Evolutionary conservation across 2,113 vertebrate genomes (phyloP).

Genomic region (Aramus guarauna): DNA sequence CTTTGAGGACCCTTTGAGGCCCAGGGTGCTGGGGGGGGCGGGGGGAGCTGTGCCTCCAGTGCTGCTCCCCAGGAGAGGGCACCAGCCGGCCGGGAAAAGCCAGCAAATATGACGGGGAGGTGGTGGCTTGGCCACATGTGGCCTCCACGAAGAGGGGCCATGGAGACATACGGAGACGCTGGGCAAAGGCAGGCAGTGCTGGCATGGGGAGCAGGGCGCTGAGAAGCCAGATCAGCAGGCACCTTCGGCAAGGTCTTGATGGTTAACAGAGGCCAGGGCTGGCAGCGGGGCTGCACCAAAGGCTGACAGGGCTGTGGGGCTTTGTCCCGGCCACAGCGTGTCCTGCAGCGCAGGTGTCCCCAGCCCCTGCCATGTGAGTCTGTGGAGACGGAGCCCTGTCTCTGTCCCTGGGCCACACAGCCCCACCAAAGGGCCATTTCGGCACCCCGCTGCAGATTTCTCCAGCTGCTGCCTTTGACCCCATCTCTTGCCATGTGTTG

Average conservation of each 20-base stretch:
- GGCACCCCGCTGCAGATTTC: not conserved
- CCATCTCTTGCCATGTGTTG: not conserved
- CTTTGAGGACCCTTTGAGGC: not conserved
- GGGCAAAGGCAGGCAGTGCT: not conserved
- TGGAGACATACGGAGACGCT: fast-evolving
- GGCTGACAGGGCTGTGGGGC: no score
- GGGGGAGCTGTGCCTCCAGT: not conserved
- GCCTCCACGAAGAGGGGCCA: not conserved
- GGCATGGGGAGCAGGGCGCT: fast-evolving
- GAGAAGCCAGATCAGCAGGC: fast-evolving
- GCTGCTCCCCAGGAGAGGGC: slow-evolving; percentile 37
- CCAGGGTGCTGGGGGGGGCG: fast-evolving
- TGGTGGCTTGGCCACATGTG: not conserved
- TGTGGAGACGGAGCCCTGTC: not conserved
- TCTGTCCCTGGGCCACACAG: not conserved
- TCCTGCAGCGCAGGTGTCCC: not conserved
- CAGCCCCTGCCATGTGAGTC: fast-evolving
- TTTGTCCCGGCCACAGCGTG: fast-evolving
- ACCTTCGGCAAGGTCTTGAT: not conserved
- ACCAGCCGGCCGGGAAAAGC: not conserved
- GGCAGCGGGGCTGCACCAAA: not conserved
- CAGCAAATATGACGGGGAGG: fast-evolving
- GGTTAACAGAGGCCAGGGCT: not conserved
- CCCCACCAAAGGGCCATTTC: not conserved
- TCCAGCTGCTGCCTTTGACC: not conserved